Conservation (phyloP, 1,140 invertebrate genomes). For the Pseudomyrmex gracilis region DNA sequence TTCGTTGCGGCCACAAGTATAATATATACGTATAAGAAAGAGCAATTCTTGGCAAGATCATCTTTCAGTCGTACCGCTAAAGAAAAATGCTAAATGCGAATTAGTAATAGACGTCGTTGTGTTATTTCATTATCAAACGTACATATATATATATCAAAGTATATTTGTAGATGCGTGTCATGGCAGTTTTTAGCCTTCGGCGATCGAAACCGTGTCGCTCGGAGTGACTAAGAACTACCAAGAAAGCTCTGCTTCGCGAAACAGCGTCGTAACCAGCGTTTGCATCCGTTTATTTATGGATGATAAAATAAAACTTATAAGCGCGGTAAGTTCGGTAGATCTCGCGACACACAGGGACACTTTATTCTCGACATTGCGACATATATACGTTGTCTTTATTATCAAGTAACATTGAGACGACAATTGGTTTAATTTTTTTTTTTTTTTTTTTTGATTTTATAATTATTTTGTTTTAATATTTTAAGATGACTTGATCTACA, state of each 20-base stretch:
- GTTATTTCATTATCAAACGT: conserved; percentile 21
- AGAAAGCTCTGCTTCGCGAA: conserved; percentile 16
- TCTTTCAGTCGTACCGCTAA: background rate
- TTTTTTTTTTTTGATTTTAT: too few relatives aligned
- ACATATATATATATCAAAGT: conserved; percentile 10
- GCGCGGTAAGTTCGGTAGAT: background rate
- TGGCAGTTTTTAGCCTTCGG: background rate
- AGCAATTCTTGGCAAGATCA: background rate
- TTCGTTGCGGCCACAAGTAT: background rate
- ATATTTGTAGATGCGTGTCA: background rate
- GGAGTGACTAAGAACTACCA: conserved; percentile 2
- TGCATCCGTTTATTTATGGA: conserved; percentile 45
- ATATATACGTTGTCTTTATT: background rate
- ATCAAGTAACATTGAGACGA: background rate
- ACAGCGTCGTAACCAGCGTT: conserved; percentile 29
- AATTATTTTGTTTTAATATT: too few relatives aligned
- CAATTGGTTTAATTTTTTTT: too few relatives aligned
- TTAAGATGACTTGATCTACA: background rate
- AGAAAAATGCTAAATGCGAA: background rate
- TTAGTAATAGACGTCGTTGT: background rate
- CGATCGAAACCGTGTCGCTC: background rate
- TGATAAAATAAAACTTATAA: background rate
- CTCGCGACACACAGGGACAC: background rate
- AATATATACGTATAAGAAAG: too few relatives aligned
- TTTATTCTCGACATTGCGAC: conserved; percentile 2